phyloP scores from a whole-genome alignment of 2,113 vertebrate species.

The Hassar affinis region DNA sequence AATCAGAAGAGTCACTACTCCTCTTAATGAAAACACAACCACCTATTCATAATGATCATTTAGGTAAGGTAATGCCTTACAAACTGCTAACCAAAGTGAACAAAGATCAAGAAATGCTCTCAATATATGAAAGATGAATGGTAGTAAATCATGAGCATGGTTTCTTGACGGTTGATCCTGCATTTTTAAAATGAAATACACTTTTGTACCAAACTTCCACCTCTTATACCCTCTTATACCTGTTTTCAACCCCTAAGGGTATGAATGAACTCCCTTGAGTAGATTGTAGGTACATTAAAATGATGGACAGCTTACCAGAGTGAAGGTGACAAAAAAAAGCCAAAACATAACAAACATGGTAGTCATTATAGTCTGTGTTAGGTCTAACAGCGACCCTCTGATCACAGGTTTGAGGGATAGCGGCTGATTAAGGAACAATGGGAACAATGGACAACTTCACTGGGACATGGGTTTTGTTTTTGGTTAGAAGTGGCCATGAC shows the following conservation, averaged over 20 bases:
- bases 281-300: conserved; percentile 51
- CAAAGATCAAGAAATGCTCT: conserved; percentile 58
- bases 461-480: conserved; percentile 52
- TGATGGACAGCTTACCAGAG: conserved; percentile 38
- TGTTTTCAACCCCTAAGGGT: conserved; percentile 56
- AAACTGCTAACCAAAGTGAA: conserved; percentile 64
- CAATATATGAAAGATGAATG: conserved; percentile 42
- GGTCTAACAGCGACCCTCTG: conserved; percentile 53
- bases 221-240: conserved; percentile 56
- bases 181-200: conserved; percentile 60
- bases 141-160: conserved; percentile 51
- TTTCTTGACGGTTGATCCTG: conserved; percentile 56
- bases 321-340: conserved; percentile 52
- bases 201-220: conserved; percentile 59
- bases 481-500: conserved; percentile 72
- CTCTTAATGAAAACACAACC: conserved; percentile 56
- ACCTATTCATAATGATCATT: conserved; percentile 51
- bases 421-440: conserved; percentile 44
- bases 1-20: conserved; percentile 55
- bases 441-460: conserved; percentile 24
- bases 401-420: conserved; percentile 61
- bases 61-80: conserved; percentile 59
- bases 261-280: conserved; percentile 56
- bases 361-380: conserved; percentile 63
- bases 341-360: conserved; percentile 6